Evolutionary conservation across 2,113 vertebrate genomes (phyloP).

Genomic region (Telmatochromis brachygnathus): DNA sequence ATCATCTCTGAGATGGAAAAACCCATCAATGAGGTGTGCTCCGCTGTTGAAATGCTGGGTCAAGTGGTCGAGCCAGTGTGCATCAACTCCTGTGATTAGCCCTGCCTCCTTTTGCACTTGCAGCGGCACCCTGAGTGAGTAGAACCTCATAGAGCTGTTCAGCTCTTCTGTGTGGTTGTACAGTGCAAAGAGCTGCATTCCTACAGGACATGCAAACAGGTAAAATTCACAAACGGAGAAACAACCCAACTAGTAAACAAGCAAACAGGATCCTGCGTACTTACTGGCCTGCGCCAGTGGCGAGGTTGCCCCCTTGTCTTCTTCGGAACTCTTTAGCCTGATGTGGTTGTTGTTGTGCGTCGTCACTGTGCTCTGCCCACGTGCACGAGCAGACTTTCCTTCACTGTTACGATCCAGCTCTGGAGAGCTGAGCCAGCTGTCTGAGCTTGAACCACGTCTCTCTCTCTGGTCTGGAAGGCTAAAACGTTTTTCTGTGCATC

Average conservation of each 20-base stretch:
- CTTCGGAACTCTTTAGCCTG: conserved; percentile 17
- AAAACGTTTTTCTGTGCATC: background rate
- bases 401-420: conserved; percentile 2
- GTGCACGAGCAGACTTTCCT: background rate
- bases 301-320: background rate
- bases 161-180: conserved; percentile 83
- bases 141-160: conserved; percentile 76
- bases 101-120: conserved; percentile 80
- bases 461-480: background rate
- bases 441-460: conserved; percentile 5
- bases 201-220: conserved; percentile 51
- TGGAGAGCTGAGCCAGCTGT: conserved; percentile 40
- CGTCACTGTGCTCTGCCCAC: background rate
- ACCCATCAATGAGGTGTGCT: conserved; percentile 81
- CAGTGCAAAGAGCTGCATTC: conserved; percentile 82
- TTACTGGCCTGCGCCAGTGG: conserved; percentile 40
- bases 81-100: conserved; percentile 77
- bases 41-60: conserved; percentile 93
- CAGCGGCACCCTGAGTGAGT: conserved; percentile 85
- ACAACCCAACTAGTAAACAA: background rate
- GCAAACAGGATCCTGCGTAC: background rate
- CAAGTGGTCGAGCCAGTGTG: conserved; percentile 96
- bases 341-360: conserved; percentile 62
- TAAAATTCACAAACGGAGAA: background rate
- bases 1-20: conserved; percentile 79